Evolutionary conservation across 2,113 vertebrate genomes (phyloP).

Genomic region (Climacteris rufus): DNA sequence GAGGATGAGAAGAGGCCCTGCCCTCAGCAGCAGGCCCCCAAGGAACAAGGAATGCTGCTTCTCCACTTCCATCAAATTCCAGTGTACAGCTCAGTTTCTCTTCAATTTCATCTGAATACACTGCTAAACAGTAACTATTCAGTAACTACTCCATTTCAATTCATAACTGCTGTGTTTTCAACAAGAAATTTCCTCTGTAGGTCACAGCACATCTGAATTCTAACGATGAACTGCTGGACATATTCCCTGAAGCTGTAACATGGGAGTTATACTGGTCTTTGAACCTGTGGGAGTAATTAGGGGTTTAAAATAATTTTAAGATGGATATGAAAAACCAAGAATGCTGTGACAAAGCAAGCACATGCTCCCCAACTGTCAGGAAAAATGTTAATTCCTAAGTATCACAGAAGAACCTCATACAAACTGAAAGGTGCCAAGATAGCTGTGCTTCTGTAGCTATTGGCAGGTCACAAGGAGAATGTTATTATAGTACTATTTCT

Average conservation of each 20-base stretch:
- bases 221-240: neutral
- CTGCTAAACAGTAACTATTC: neutral
- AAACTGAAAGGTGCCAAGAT: neutral
- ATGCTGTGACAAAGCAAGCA: neutral
- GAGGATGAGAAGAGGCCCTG: neutral
- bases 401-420: neutral
- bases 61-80: neutral
- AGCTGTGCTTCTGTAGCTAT: neutral
- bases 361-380: neutral
- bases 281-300: neutral
- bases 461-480: neutral
- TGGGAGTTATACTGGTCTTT: neutral
- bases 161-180: neutral
- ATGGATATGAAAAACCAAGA: neutral
- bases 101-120: neutral
- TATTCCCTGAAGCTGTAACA: neutral
- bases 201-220: neutral
- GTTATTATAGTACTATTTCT: neutral
- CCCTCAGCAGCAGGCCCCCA: neutral
- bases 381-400: neutral
- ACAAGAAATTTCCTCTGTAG: neutral
- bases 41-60: neutral
- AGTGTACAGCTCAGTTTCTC: neutral
- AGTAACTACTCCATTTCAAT: neutral
- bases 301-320: neutral